Conservation (phyloP, 2,797 vertebrate genomes). For the Monodelphis domestica region DNA sequence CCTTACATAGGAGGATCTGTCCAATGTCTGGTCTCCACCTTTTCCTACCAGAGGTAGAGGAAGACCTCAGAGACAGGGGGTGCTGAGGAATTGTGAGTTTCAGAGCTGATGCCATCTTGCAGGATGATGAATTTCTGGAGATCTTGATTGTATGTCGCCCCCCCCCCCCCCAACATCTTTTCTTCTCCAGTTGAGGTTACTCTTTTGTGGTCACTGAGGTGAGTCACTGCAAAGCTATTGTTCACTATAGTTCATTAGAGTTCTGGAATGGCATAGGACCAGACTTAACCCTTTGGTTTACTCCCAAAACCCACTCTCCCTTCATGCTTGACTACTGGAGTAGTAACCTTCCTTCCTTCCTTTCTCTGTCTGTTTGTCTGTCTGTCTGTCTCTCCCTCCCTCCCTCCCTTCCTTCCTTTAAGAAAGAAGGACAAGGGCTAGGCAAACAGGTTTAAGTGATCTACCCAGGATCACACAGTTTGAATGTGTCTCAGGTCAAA, state of each 20-base stretch:
- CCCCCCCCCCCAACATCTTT: background rate
- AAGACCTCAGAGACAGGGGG: background rate
- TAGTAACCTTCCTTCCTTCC: too few species aligned
- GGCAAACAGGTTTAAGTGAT: too few species aligned
- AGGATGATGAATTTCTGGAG: background rate
- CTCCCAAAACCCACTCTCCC: background rate
- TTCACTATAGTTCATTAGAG: background rate
- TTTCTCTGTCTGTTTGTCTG: too few species aligned
- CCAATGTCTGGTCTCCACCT: background rate
- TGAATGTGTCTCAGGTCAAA: too few species aligned
- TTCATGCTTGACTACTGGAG: too few species aligned
- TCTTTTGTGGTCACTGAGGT: background rate
- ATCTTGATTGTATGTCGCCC: background rate
- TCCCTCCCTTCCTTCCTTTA: too few species aligned
- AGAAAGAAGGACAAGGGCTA: too few species aligned
- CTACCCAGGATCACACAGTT: too few species aligned
- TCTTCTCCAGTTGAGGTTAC: background rate
- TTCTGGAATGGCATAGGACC: background rate
- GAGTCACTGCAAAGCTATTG: background rate
- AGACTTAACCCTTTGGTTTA: background rate
- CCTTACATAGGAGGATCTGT: background rate
- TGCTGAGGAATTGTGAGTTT: background rate
- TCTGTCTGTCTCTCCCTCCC: too few species aligned
- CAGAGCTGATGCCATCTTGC: background rate
- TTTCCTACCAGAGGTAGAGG: background rate